Evolutionary conservation across 2,113 vertebrate species (phyloP).

Genomic region (Corydoras maculifer): DNA sequence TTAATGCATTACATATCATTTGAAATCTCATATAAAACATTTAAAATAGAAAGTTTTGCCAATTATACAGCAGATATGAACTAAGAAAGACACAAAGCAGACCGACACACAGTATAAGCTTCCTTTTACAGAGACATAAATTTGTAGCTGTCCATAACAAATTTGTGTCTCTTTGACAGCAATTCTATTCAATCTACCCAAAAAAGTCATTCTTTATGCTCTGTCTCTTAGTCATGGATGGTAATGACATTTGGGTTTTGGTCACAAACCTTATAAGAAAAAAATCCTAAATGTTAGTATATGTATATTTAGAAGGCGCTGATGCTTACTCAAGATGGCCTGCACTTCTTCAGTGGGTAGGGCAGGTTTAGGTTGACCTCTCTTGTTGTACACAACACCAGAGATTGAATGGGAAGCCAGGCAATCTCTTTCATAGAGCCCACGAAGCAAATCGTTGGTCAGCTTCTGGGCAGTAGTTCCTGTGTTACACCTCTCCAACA

Average conservation of each 20-base stretch:
- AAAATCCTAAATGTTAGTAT: no score
- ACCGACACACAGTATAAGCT: no score
- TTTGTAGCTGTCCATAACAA: no score
- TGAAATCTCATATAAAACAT: neutral
- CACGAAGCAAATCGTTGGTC: constrained; percentile 55
- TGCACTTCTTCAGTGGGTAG: constrained; percentile 53
- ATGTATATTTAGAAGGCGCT: no score
- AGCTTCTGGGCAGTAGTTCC: constrained; percentile 55
- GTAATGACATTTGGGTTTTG: neutral
- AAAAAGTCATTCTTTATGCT: no score
- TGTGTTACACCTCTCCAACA: constrained; percentile 54
- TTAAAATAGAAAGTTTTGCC: neutral
- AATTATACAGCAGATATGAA: constrained; percentile 2
- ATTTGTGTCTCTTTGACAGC: no score
- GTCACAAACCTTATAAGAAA: no score
- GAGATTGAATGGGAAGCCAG: constrained; percentile 59
- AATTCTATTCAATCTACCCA: no score
- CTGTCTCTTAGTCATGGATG: no score
- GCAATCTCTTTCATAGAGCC: constrained; percentile 55
- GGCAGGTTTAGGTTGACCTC: constrained; percentile 52
- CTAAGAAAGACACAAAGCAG: neutral
- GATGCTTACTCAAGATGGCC: constrained; percentile 49
- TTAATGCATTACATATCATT: neutral
- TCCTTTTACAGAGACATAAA: no score
- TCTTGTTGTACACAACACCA: constrained; percentile 53